Evolutionary conservation across 2,888 invertebrate genomes (phyloP).

Genomic region (Apodemia zela): DNA sequence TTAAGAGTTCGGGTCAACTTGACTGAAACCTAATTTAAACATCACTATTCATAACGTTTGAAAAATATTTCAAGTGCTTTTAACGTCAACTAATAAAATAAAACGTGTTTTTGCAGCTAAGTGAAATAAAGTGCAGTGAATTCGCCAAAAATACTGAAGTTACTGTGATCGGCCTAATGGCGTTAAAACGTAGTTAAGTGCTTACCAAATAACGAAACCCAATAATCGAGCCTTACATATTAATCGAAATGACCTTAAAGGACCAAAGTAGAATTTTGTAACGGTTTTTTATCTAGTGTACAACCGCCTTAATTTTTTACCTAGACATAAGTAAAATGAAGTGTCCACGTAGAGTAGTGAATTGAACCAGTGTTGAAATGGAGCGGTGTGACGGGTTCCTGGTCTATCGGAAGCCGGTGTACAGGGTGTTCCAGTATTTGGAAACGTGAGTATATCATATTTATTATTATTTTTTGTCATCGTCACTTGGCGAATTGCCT

Average conservation of each 20-base stretch:
- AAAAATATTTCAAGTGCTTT: neutral
- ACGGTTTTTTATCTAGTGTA: constrained; percentile 54
- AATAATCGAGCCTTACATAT: constrained; percentile 60
- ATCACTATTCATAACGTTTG: neutral
- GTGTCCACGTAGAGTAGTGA: constrained; percentile 28
- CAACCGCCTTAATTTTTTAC: constrained; percentile 68
- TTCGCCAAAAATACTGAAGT: constrained; percentile 29
- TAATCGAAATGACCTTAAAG: constrained; percentile 62
- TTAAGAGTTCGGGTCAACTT: neutral
- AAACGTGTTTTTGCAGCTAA: constrained; percentile 31
- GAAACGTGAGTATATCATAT: constrained; percentile 85
- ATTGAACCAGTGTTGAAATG: constrained; percentile 60
- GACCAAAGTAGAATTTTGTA: constrained; percentile 64
- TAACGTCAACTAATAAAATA: constrained; percentile 20
- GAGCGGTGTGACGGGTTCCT: constrained; percentile 89
- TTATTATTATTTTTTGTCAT: neutral
- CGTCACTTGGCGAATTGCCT: constrained; percentile 8
- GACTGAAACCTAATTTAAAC: neutral
- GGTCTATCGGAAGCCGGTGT: constrained; percentile 89
- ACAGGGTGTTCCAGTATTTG: constrained; percentile 90
- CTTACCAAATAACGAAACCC: constrained; percentile 57
- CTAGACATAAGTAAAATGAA: constrained; percentile 37
- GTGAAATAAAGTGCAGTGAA: constrained; percentile 30
- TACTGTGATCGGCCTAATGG: constrained; percentile 71
- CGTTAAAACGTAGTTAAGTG: constrained; percentile 56